Base-by-base conservation (phyloP, 2,888 invertebrate species). In the Dione juno region DNA sequence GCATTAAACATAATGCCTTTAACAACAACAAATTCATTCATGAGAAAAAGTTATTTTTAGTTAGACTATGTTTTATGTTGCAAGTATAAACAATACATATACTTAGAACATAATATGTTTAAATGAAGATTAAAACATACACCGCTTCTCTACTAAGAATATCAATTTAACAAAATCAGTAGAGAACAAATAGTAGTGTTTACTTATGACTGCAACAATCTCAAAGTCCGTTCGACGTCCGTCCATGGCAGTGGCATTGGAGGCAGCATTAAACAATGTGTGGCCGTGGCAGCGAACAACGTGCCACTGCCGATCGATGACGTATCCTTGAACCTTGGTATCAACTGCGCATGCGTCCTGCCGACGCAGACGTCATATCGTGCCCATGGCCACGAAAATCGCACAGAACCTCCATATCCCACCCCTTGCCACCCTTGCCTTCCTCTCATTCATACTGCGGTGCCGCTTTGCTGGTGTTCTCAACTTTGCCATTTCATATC, bases 331-430 rank as follows among this genome's bases (percentile, higher is more conserved):
- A 93, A 90, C 92, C 85, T 79, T 81, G 75, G 74, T 78, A 75
- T 71, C 71, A 67, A 74, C 74, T 83, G 75, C 82, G 86, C 90
- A 90, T 87, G 88, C 83, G 90, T 86, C 84, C 80, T 76, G 77
- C 75, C 82, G 83, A 84, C 83, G 83, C 87, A 78, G 81, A 90
- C 89, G 92, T 92, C 92, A 92, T 84, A 73, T 79, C 82, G 85
- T 85, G 90, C 81, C 90, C 92, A 86, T 89, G 91, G 88, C 88
- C 90, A 85, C 87, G 84, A 85, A 81, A 84, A 87, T 83, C 85
- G 85, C 84, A 85, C 80, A 79, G 71, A 71, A 72, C 79, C 80
- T 79, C 78, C 73, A 70, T 48, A 67, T 77, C 77, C 68, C 75
- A 77, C 82, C 84, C 69, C 16, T 53, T 48, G 65, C 66, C 59